Base-by-base conservation (phyloP, 1,140 invertebrate species). In the Lycorma delicatula region DNA sequence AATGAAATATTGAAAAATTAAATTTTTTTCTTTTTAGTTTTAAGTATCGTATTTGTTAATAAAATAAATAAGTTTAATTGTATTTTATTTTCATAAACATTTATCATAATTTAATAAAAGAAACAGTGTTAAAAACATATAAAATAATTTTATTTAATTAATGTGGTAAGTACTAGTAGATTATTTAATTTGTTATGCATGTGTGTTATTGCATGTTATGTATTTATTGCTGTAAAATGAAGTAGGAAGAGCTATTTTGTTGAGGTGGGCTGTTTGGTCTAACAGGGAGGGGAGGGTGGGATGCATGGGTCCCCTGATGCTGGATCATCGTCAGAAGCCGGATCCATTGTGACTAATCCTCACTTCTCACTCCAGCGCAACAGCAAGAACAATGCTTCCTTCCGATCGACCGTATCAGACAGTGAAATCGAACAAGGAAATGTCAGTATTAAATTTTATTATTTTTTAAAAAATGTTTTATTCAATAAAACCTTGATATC, bases 361-460 rank as follows among this genome's bases (percentile, higher is more conserved):
- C 81, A 82, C 58, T 83, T 80, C 65, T 68, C 71, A 34, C 61
- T 68, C 38, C 66, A 71, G 52, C 64, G 69, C 53, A 61, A 66
- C 66, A 73, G 58, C 68, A 70, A 69, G 70, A 68, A 63, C 76
- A 78, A 66, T 71, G 70, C 77, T 67, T 87, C 87, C 46, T 85
- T 89, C 74, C 81, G 91, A 65, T 91, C 89, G 63, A 90, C 92
- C 51, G 85, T 93, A 60, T 95, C 92, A 61, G 93, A 97, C 75
- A 93, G 89, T 68, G 93, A 96, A 78, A 82, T 91, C 68, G 89
- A 93, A 75, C 85, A 84, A 69, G 81, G 85, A 71, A 88, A 87
- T 79, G 89, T 91, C 80, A 86, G 85, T 83, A 68, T 44, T 31
- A 18, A n/a, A n/a, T n/a, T n/a, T n/a, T n/a, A n/a, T n/a, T n/a